Evolutionary conservation across 2,797 vertebrate species (phyloP).

Genomic region (Phyllotis vaccarum): DNA sequence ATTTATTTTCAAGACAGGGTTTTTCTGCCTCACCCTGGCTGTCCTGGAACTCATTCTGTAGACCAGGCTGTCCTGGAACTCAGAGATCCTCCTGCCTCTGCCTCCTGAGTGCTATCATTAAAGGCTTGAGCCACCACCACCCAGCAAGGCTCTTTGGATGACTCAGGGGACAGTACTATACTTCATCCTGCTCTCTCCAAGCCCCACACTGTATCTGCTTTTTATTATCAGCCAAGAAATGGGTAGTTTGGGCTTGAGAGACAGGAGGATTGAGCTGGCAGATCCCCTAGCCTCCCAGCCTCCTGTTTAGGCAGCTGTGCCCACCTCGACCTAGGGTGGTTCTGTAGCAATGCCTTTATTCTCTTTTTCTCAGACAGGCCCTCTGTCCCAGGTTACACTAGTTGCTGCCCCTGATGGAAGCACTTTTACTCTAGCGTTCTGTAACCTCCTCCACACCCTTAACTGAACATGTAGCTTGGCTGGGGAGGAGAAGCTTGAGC

Average conservation of each 20-base stretch:
- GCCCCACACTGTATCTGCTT: not conserved
- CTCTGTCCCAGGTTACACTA: not conserved
- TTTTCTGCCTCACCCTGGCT: not conserved
- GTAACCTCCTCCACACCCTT: not conserved
- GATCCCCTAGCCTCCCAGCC: not conserved
- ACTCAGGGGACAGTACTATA: too few relatives aligned
- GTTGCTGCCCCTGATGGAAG: not conserved
- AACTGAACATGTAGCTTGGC: not conserved
- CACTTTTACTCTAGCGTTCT: not conserved
- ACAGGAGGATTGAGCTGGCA: not conserved
- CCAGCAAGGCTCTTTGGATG: not conserved
- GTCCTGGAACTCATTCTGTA: not conserved
- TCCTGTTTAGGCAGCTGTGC: accelerated
- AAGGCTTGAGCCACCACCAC: not conserved
- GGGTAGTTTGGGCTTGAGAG: not conserved
- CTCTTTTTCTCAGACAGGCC: not conserved
- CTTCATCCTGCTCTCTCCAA: not conserved
- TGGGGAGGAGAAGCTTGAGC: not conserved
- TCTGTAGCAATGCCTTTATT: not conserved
- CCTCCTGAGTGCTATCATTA: not conserved
- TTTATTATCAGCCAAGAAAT: not conserved
- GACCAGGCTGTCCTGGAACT: not conserved
- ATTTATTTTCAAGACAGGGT: not conserved
- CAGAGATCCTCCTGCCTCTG: not conserved
- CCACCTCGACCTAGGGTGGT: accelerated